Evolutionary conservation across 2,888 invertebrate genomes (phyloP), one percentile per base, ranked within the genome.

Genomic region (Crocallis elinguaria): DNA sequence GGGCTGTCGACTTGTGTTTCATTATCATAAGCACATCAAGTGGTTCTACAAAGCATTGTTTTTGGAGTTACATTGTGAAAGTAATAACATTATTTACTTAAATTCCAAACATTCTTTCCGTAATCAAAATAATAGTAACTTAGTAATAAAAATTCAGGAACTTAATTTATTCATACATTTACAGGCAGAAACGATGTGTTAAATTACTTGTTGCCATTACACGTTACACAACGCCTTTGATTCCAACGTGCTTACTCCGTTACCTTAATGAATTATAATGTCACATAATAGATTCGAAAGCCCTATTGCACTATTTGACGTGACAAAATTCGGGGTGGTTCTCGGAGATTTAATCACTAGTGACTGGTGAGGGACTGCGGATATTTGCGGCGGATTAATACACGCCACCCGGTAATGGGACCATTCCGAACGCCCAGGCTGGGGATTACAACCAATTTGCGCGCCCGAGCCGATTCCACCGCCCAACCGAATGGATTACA

Each of bases 351-450:
- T 81, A 84, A 84, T 84, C 77, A 77, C 77, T 63, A 71, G 62
- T 66, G 72, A 42, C 52, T 64, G 60, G 57, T 63, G 69, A 71
- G 78, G 79, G 77, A 78, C 76, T 73, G 69, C 66, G 69, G 70
- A 68, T 75, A 73, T 79, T 81, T 77, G 73, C 66, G 74, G 69
- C 50, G 63, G 78, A 80, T 83, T 84, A 79, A 64, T 64, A 68
- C 49, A 60, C 72, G 64, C 60, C 66, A 69, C 62, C 14, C 66
- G 71, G 62, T 76, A 80, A 78, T 77, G 73, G 71, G 64, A n/a
- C 67, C 49, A 60, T 52, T 42, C 51, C 42, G 54, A 63, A 51
- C 57, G 53, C 42, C 32, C 57, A 43, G 54, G 44, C 41, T 43
- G 52, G 62, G 70, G 75, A 74, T 77, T 75, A 79, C 77, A 71